These are phyloP conservation scores for Spinibarbus caldwelli DNA, from an alignment of 2,797 vertebrate species.

Conservation along the genomic window DNA sequence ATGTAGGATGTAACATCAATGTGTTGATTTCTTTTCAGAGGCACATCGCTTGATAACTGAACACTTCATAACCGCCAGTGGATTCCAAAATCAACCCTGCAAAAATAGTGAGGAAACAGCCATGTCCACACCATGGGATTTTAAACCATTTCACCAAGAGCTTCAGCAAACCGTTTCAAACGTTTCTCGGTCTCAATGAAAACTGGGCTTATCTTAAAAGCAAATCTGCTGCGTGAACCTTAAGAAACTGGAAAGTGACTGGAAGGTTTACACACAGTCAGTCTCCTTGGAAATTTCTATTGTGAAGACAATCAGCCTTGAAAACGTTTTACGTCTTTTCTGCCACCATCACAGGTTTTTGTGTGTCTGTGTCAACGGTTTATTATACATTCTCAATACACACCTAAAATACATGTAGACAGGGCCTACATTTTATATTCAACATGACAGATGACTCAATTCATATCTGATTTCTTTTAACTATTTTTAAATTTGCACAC, in stretches of 20 bases:
- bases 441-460: not conserved
- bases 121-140: conserved; percentile 37
- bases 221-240: conserved; percentile 28
- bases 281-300: conserved; percentile 59
- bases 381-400: conserved; percentile 14
- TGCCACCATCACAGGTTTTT: conserved; percentile 3
- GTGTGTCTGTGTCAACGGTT: not conserved
- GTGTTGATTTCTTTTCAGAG: conserved; percentile 72
- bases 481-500: conserved; percentile 16
- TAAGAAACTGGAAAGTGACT: not conserved
- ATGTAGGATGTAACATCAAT: conserved; percentile 29
- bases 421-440: not conserved
- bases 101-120: conserved; percentile 19
- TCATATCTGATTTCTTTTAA: conserved; percentile 1
- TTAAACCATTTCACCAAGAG: conserved; percentile 34
- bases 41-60: conserved; percentile 50
- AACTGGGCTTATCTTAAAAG: conserved; percentile 21
- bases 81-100: conserved; percentile 36
- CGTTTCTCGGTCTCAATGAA: conserved; percentile 17
- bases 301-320: conserved; percentile 26
- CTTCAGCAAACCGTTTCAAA: conserved; percentile 15
- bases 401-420: not conserved
- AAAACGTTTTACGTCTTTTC: conserved; percentile 12
- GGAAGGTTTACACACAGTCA: conserved; percentile 68
- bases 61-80: not conserved